Base-by-base conservation (phyloP, 1,140 invertebrate species). In the Drosophila ananassae region DNA sequence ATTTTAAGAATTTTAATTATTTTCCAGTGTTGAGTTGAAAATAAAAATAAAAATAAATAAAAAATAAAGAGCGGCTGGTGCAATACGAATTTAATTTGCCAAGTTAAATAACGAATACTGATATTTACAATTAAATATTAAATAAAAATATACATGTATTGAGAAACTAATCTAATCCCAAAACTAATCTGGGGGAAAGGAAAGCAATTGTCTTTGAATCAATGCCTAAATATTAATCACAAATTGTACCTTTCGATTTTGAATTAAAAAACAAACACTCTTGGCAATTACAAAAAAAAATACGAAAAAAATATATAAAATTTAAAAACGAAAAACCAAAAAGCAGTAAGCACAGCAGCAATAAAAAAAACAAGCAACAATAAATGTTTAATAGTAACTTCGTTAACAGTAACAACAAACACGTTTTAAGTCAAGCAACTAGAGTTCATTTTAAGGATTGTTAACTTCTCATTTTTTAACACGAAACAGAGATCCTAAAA, bases 211-310 rank as follows among this genome's bases (percentile, higher is more conserved):
- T 50, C 53, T 56, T 62, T 41, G 12, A 64, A 71, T 54, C 64
- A 44, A 53, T 54, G 48, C 37, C 48, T 50, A 46, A 52, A 74
- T 74, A 74, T 69, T 74, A 73, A 52, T 34, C 58, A 58, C 62
- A 51, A 75, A 75, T 76, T 75, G 73, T 75, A 72, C 66, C 67
- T 72, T 60, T 72, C 68, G 55, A 71, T 72, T 72, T 72, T 72
- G 67, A 72, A 72, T 72, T 72, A 56, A 39, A 66, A 56, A 39
- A 67, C 46, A 30, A 50, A 69, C 48, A 56, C 52, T 68, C 41
- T 56, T 50, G 47, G 47, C 47, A 67, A 46, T 57, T 50, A 41
- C 25, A 55, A 46, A 46, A 25, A 22, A 10, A 66, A 28, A 2
- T 8, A 51, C 50, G 13, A n/a, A 30, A 13, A 17, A 28, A 9